A percentile compares a stretch with the other conserved stretches of the same genome.
phyloP scores from a whole-genome alignment of 2,888 invertebrate species.

The Drosophila rellima region DNA sequence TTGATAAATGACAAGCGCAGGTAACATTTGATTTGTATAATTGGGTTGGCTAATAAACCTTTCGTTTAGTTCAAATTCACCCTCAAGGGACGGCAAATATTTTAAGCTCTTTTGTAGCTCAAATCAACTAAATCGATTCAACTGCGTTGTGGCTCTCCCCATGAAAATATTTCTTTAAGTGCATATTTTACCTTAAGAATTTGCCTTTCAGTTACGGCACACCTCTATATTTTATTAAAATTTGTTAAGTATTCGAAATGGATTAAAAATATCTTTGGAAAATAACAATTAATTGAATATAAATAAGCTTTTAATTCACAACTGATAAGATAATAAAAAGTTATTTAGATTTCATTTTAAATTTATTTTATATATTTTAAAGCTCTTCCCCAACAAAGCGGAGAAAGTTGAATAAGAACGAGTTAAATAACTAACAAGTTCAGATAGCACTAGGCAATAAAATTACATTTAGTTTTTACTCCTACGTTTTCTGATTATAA shows the following conservation, averaged over 20 bases:
- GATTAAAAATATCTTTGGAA: too few relatives aligned
- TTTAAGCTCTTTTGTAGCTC: not conserved
- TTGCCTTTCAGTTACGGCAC: too few relatives aligned
- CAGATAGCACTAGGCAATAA: not conserved
- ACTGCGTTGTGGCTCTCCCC: not conserved
- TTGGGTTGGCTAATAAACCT: constrained; percentile 3
- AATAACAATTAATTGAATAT: too few relatives aligned
- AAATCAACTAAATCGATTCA: constrained; percentile 5
- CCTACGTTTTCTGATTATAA: too few relatives aligned
- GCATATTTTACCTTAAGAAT: too few relatives aligned
- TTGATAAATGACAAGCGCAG: constrained; percentile 14
- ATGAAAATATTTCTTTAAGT: not conserved
- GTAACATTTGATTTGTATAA: not conserved
- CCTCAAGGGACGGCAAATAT: constrained; percentile 5
- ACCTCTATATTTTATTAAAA: too few relatives aligned
- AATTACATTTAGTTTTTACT: too few relatives aligned
- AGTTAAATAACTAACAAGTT: constrained; percentile 13
- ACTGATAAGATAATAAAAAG: too few relatives aligned
- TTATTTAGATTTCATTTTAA: not conserved
- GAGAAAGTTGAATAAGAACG: not conserved
- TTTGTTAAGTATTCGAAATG: too few relatives aligned
- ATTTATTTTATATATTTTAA: not conserved
- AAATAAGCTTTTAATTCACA: too few relatives aligned
- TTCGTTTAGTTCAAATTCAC: not conserved
- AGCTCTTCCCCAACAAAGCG: not conserved